Evolutionary conservation across 2,113 vertebrate genomes (phyloP), one percentile per base, ranked within the genome.

Genomic region (Apteryx mantelli): DNA sequence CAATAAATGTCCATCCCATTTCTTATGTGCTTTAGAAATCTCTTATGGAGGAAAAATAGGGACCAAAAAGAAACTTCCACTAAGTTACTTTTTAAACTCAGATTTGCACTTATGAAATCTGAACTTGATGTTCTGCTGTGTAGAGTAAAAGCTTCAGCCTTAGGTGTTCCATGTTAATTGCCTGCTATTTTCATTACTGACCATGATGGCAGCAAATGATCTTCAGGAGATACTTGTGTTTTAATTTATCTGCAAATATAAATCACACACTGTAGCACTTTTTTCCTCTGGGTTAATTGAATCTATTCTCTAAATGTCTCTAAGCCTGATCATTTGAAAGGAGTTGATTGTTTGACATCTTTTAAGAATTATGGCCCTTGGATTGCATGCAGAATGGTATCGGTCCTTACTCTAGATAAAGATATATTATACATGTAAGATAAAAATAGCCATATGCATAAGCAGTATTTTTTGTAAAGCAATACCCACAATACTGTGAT

Each of bases 201-300:
- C 88, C 82, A 68, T 7, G 76, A 91, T 77, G 93, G 93, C 92
- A 95, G 88, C 93, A 96, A 95, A 97, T 95, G 95, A 93, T 97
- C 88, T 92, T 91, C 95, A 95, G 89, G 84, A 97, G 96, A 97
- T 95, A 97, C 97, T 97, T 95, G 79, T 94, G 83, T 97, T 97
- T 97, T 97, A 97, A 98, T 98, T 98, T 97, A 98, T 98, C 97
- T 97, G 93, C 96, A 92, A 95, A 96, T 95, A 98, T 98, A 98
- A 98, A 98, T 98, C 98, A 98, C 89, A 93, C 71, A 26, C 96
- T 96, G 97, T 91, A 96, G 97, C 97, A 87, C 93, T 97, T 96
- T 88, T 94, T 95, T 53, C 82, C 93, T 95, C 96, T 65, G 83
- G 94, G 96, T 95, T 98, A 98, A 98, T 98, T 97, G 97, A 97